These are phyloP conservation scores for Scaptomyza hsui DNA, from an alignment of 1,140 invertebrate species.

Conservation along the genomic window DNA sequence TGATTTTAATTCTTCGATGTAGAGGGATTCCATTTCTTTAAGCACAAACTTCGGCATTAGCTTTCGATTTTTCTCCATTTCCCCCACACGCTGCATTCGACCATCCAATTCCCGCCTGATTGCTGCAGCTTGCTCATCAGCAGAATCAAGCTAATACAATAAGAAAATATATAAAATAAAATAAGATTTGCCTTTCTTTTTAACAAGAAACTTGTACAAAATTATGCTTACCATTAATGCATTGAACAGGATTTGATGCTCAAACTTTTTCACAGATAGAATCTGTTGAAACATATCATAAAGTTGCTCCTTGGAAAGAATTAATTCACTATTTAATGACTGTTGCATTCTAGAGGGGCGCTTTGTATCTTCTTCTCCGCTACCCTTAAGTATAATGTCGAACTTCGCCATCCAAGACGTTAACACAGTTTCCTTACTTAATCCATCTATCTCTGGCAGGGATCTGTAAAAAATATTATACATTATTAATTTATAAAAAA, in stretches of 20 bases:
- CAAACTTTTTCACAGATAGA: slow-evolving; percentile 99
- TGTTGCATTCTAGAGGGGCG: slow-evolving; percentile 93
- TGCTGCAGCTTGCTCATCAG: slow-evolving; percentile 99
- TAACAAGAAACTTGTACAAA: too few species aligned
- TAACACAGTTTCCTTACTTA: slow-evolving; percentile 99
- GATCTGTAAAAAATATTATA: slow-evolving; percentile 87
- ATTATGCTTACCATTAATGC: slow-evolving; percentile 92
- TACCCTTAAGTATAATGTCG: slow-evolving; percentile 98
- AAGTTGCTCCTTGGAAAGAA: slow-evolving; percentile 97
- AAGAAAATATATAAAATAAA: slow-evolving; percentile 1
- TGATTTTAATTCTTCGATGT: slow-evolving; percentile 98
- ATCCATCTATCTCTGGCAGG: slow-evolving; percentile 98
- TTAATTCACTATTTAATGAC: slow-evolving; percentile 95
- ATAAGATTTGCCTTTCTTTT: too few species aligned
- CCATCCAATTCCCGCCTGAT: slow-evolving; percentile 99
- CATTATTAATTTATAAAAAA: not conserved
- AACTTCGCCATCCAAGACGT: slow-evolving; percentile 99
- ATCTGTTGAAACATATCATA: slow-evolving; percentile 99
- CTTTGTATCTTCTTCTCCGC: slow-evolving; percentile 93
- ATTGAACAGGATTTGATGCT: slow-evolving; percentile 99
- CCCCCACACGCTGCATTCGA: slow-evolving; percentile 96
- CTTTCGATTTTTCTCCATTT: slow-evolving; percentile 99
- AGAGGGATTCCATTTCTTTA: slow-evolving; percentile 99
- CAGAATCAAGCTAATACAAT: slow-evolving; percentile 97
- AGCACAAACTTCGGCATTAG: slow-evolving; percentile 99